Evolutionary conservation across 2,888 invertebrate species (phyloP), one percentile per base, ranked within the genome.

Genomic region (Cacoxenus indagator): DNA sequence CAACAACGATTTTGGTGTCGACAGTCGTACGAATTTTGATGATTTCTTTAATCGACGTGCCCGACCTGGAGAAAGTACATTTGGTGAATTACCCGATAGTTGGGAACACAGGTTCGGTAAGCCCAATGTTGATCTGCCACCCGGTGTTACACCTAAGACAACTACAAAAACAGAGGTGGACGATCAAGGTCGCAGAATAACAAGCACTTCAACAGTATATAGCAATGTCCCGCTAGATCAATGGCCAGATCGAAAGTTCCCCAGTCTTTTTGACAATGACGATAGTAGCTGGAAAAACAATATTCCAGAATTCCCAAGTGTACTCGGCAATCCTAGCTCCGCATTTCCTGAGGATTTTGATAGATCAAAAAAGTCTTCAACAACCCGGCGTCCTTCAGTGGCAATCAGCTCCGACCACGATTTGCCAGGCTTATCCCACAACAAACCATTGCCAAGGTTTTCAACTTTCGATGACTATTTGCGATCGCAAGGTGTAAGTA

Each of bases 121-220:
- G 22, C 69, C 69, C 0, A 61, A 22, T 24, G 65, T 75, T 19
- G 68, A 54, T 0, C 24, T 70, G 2, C 72, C 75, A 4, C 43
- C 67, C 0, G 72, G 75, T 2, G 70, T 72, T 1, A 75, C 67
- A 0, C 81, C 82, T 0, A 62, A 70, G 8, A 71, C 73, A 0
- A 64, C 55, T 11, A 78, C 75, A 14, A 78, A 73, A 45, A 82
- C 76, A 1, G 70, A 74, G 6, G 29, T 64, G 4, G 79, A 82
- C 26, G 71, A 71, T n/a, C 74, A 76, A 54, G 83, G 83, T 9
- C 67, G 67, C 5, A 76, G 64, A 1, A 68, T 81, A 24, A 79
- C 73, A 1, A 78, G 75, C 4, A 72, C 70, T 0, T 75, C 70
- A 0, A 74, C 64, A 4, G 67, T 31, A 1, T 80, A 70, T 14